Conservation (phyloP, 2,888 invertebrate species). For the Pilophorus perplexus region DNA sequence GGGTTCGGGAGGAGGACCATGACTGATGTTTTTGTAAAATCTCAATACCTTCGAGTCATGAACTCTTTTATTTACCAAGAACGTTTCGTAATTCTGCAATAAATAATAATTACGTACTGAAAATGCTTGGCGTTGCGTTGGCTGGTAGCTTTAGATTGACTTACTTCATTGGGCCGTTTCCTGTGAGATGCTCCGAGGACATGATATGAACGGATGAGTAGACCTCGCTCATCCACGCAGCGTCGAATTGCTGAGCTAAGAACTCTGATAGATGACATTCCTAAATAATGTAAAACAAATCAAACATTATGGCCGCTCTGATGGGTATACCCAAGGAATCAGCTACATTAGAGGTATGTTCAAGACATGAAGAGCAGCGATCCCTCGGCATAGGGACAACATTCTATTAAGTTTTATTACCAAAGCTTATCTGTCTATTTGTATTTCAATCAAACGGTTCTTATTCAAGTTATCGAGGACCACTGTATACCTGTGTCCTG, state of each 20-base stretch:
- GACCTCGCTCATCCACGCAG: background rate
- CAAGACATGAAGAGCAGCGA: too few relatives aligned
- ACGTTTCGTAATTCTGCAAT: background rate
- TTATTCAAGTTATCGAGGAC: too few relatives aligned
- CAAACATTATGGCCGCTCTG: too few relatives aligned
- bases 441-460: too few relatives aligned
- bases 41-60: background rate
- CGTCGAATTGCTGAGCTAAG: background rate
- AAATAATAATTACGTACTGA: background rate
- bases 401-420: too few relatives aligned
- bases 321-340: too few relatives aligned
- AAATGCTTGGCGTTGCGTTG: background rate
- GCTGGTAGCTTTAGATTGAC: background rate
- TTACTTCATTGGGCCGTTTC: background rate
- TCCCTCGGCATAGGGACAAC: too few relatives aligned
- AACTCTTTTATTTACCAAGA: background rate
- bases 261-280: slow-evolving; percentile 3
- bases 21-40: slow-evolving; percentile 43
- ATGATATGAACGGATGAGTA: background rate
- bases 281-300: too few relatives aligned
- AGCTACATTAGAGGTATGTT: too few relatives aligned
- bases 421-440: too few relatives aligned
- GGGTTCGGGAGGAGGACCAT: slow-evolving; percentile 36
- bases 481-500: too few relatives aligned
- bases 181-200: slow-evolving; percentile 6